Evolutionary conservation across 2,797 vertebrate genomes (phyloP).

Genomic region (Sternotherus odoratus): DNA sequence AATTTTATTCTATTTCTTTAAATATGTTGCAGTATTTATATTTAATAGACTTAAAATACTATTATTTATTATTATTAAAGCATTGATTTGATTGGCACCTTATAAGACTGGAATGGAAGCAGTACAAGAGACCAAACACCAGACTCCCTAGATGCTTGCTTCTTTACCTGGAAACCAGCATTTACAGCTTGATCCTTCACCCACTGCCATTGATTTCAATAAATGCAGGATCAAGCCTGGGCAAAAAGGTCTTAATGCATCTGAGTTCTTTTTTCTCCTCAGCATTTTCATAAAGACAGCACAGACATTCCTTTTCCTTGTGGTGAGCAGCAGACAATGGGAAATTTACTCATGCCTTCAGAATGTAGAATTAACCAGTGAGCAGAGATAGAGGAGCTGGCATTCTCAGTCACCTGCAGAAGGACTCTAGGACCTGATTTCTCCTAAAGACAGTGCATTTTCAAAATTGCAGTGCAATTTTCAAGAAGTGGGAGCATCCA

Average conservation of each 20-base stretch:
- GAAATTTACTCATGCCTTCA: slow-evolving; percentile 68
- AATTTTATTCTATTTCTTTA: background rate
- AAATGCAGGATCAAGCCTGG: background rate
- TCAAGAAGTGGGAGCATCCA: slow-evolving; percentile 73
- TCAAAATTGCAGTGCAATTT: slow-evolving; percentile 78
- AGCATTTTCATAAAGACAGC: slow-evolving; percentile 32
- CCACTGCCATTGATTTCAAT: background rate
- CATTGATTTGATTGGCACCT: background rate
- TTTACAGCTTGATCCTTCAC: background rate
- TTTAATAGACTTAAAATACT: background rate
- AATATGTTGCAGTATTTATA: background rate
- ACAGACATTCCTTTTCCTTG: slow-evolving; percentile 28
- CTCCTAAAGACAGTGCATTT: slow-evolving; percentile 76
- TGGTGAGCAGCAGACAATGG: slow-evolving; percentile 55
- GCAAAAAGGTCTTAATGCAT: background rate
- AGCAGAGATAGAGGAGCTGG: slow-evolving; percentile 70
- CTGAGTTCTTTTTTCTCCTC: background rate
- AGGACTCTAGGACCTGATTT: slow-evolving; percentile 77
- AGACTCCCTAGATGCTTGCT: fast-evolving
- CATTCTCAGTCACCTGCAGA: slow-evolving; percentile 69
- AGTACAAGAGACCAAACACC: background rate
- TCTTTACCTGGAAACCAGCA: background rate
- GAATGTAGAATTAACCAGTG: slow-evolving; percentile 73
- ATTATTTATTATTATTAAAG: background rate
- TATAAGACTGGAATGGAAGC: background rate